Evolutionary conservation across 2,888 invertebrate genomes (phyloP).

Genomic region (Noctua fimbriata): DNA sequence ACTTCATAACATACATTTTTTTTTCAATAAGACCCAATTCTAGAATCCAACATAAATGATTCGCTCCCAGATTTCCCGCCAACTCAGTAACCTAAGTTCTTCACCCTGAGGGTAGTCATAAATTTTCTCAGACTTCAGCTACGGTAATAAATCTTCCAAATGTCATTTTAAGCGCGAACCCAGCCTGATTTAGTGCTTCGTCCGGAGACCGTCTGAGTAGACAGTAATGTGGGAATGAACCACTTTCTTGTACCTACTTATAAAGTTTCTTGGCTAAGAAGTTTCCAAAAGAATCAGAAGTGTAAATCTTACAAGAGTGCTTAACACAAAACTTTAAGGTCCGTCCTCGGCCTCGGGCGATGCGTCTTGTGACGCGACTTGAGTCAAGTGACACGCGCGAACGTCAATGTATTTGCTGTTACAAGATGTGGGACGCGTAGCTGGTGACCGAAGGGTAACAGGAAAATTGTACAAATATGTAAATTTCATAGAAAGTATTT

Average conservation of each 20-base stretch:
- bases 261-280: background rate
- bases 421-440: background rate
- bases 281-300: background rate
- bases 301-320: conserved; percentile 8
- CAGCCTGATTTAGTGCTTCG: conserved; percentile 52
- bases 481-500: too few species aligned
- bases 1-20: background rate
- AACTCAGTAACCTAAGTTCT: conserved; percentile 43
- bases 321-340: background rate
- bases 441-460: background rate
- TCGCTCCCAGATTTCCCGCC: conserved; percentile 4
- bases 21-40: conserved; percentile 5
- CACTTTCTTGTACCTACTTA: conserved; percentile 19
- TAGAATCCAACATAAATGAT: conserved; percentile 7
- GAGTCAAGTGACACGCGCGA: background rate
- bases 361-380: background rate
- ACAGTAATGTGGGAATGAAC: conserved; percentile 37
- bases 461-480: too few species aligned
- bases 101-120: conserved; percentile 40
- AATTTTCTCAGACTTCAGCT: conserved; percentile 42
- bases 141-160: conserved; percentile 45
- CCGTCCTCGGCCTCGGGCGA: background rate
- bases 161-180: conserved; percentile 58
- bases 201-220: conserved; percentile 6
- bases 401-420: background rate